Conservation (phyloP, 1,140 invertebrate species). For the Protaetia brevitarsis region DNA sequence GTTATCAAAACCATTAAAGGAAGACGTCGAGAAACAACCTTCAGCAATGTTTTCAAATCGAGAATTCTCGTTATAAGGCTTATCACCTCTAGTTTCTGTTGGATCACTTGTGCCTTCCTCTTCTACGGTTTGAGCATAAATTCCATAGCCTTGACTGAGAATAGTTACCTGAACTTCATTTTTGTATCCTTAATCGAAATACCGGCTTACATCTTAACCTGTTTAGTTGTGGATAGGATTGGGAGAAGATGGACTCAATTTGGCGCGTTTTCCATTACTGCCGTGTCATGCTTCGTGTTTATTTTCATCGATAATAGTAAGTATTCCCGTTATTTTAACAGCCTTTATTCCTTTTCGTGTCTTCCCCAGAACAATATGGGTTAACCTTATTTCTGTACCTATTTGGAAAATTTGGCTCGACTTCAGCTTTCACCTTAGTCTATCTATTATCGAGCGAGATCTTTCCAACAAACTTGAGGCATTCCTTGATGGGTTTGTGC, state of each 20-base stretch:
- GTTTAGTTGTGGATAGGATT: conserved; percentile 61
- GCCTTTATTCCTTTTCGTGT: background rate
- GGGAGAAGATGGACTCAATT: conserved; percentile 62
- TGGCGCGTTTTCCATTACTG: conserved; percentile 60
- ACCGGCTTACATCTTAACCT: conserved; percentile 65
- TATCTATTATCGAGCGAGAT: conserved; percentile 73
- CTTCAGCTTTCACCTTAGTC: conserved; percentile 65
- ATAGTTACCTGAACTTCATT: conserved; percentile 67
- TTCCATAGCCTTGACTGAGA: conserved; percentile 70
- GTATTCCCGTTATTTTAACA: background rate
- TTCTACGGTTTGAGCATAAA: conserved; percentile 82
- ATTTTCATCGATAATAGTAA: conserved; percentile 39
- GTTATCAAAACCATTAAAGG: conserved; percentile 24
- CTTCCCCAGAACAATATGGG: conserved; percentile 14
- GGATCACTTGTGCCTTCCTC: conserved; percentile 67
- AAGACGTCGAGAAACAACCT: conserved; percentile 45
- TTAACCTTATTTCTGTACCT: conserved; percentile 58
- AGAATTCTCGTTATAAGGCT: conserved; percentile 59
- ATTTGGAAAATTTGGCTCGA: conserved; percentile 71
- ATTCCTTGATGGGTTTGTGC: conserved; percentile 63
- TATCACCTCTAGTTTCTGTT: conserved; percentile 64
- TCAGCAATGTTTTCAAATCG: conserved; percentile 55
- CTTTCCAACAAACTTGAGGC: conserved; percentile 66
- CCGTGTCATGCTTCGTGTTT: conserved; percentile 46
- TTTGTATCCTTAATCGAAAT: conserved; percentile 68